Percentiles rank a stretch among this genome's conserved stretches.
Conservation (phyloP, 2,888 invertebrate species). For the Stictocephala bisonia region DNA sequence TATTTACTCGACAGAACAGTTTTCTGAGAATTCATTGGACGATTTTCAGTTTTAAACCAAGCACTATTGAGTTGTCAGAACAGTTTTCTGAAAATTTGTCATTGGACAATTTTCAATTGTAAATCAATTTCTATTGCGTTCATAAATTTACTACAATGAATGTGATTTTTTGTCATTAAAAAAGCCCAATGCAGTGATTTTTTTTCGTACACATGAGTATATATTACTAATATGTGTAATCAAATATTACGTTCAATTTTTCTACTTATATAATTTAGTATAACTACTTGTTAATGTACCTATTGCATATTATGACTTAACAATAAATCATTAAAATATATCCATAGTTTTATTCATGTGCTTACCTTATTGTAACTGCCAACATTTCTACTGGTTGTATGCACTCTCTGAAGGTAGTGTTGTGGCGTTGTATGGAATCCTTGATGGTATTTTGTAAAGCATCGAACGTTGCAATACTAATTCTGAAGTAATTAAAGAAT, state of each 20-base stretch:
- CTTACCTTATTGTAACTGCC: too few relatives aligned
- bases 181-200: neutral
- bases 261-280: neutral
- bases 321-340: neutral
- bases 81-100: neutral
- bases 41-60: slow-evolving; percentile 27
- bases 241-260: slow-evolving; percentile 1
- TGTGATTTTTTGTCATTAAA: slow-evolving; percentile 3
- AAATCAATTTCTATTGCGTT: neutral
- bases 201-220: too few relatives aligned
- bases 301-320: slow-evolving; percentile 21
- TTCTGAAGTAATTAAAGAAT: too few relatives aligned
- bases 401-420: too few relatives aligned
- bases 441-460: too few relatives aligned
- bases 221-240: neutral
- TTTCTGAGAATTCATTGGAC: slow-evolving; percentile 19
- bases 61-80: neutral
- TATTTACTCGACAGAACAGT: slow-evolving; percentile 12
- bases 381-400: too few relatives aligned
- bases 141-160: slow-evolving; percentile 10
- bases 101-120: neutral
- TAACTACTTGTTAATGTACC: slow-evolving; percentile 11
- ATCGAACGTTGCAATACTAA: too few relatives aligned
- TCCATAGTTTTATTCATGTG: too few relatives aligned
- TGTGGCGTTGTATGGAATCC: too few relatives aligned